Evolutionary conservation across 2,113 vertebrate species (phyloP), one percentile per base, ranked within the genome.

Genomic region (Aix galericulata): DNA sequence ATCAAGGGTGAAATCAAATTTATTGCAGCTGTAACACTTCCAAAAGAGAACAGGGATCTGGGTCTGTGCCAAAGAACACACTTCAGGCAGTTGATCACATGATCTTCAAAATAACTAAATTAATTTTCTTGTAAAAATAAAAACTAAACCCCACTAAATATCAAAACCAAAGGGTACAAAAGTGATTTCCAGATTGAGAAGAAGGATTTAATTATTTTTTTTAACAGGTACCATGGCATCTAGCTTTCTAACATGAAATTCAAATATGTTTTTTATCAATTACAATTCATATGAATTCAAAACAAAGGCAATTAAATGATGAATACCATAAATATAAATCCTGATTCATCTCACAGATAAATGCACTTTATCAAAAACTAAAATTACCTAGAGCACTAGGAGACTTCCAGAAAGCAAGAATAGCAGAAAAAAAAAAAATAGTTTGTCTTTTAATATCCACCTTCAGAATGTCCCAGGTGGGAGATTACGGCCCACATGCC

Each of bases 1-100:
- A 93, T 88, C 96, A 95, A 89, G 87, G 89, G 95, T 89, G 32
- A 95, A 97, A 94, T 96, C 72, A 91, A 93, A 95, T 93, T 91
- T 96, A 89, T 73, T 95, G 88, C 94, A 89, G 59, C 76, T 76
- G 73, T 78, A 94, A 84, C 77, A 50, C 79, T 94, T 96, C 67
- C 82, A 76, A 55, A 92, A 74, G 52, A 85, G 87, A 97, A 92
- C 64, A 89, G 82, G 85, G 58, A 44, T 88, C 74, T 95, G 87
- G 42, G 44, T 40, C 26, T 75, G 9, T 77, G 90, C 94, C 87
- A 95, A 76, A 87, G 72, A 97, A 96, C 72, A 94, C 72, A 94
- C 31, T 92, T 85, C 50, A 53, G 73, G 88, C 44, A 91, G 72
- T 25, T 0, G 3, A 68, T 95, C 95, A 92, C 75, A 66, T 93